Evolutionary conservation across 2,113 vertebrate genomes (phyloP), one percentile per base, ranked within the genome.

Genomic region (Atlantisia rogersi): DNA sequence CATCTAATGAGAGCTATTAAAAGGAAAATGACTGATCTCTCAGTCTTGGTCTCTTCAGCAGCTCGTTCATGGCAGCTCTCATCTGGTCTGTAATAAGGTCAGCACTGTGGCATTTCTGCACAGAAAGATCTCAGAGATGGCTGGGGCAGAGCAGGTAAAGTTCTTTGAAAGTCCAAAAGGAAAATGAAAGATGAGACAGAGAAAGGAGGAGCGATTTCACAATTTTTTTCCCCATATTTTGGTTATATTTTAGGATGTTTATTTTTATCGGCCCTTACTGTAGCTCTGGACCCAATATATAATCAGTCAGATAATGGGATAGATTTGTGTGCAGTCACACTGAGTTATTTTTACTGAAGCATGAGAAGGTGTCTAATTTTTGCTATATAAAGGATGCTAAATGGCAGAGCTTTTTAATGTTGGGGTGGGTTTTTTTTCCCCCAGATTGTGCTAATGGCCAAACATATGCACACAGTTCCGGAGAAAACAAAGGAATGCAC

Each of bases 401-500:
- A 85, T 93, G 53, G 77, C 68, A 88, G 71, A 62, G 64, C 56
- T 26, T 75, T 88, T 92, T 48, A 26, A 15, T 53, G 58, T 67
- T 88, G 67, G 22, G 7, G 15, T 56, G 29, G 25, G 0, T 29
- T 19, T 92, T 75, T 82, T 80, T 52, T 5, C 64, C 40, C 71
- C 40, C 71, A 74, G 48, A 94, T 71, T 50, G 62, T 78, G 65
- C 59, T 90, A 95, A 91, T 93, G 56, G 58, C 79, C 80, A 94
- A 94, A 93, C 92, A 94, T 92, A 97, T 71, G 88, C 86, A 81
- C 88, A 39, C n/a, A 90, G 80, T 95, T 90, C 86, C 6, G 1
- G 73, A 92, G 90, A 95, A 96, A 95, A 97, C 90, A 96, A 96
- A 97, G 92, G 55, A 90, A 88, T 64, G 42, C 56, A 75, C 42